Base-by-base conservation (phyloP, 2,113 vertebrate species). In the Oncorhynchus mykiss region DNA sequence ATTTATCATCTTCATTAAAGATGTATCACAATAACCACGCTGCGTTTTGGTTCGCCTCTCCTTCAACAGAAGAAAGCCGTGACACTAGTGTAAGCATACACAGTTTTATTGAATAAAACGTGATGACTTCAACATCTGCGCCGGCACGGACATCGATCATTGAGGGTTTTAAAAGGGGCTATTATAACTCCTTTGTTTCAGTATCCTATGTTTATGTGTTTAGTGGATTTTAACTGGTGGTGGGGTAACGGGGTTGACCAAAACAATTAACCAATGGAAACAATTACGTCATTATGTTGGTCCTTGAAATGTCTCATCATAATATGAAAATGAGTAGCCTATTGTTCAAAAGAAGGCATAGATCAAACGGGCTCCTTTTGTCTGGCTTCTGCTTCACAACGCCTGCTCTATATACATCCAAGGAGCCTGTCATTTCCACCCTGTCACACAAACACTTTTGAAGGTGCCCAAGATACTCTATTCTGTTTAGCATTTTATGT, bases 401-500 rank as follows among this genome's bases (percentile, higher is more conserved):
- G 16, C 51, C 29, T 73, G 57, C 68, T 82, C 78, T 67, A 69
- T 84, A 73, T 79, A 77, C 71, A 85, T 85, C 83, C 78, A 77
- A 67, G 76, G 73, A 82, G 81, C 54, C 80, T 84, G 86, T 84
- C 84, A 89, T 77, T 86, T 80, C 84, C 80, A 83, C 79, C 82
- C 81, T 45, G 81, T 87, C 84, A 88, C 79, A 89, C 79, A 88
- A 89, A 87, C 90, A 83, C 80, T 39, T 85, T 81, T 82, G 81
- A 82, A 89, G 80, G 82, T 79, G 82, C 82, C 85, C 84, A 80
- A 86, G 82, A 86, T 90, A 81, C 82, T 87, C 73, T 57, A 83
- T 80, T 84, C 84, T 88, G 78, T 88, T 91, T 91, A 90, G 82
- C 87, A 92, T 89, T 88, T 90, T 86, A 84, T 83, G 85, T 90